Base-by-base conservation (phyloP, 2,797 vertebrate species). In the Hypotaenidia philippensis region DNA sequence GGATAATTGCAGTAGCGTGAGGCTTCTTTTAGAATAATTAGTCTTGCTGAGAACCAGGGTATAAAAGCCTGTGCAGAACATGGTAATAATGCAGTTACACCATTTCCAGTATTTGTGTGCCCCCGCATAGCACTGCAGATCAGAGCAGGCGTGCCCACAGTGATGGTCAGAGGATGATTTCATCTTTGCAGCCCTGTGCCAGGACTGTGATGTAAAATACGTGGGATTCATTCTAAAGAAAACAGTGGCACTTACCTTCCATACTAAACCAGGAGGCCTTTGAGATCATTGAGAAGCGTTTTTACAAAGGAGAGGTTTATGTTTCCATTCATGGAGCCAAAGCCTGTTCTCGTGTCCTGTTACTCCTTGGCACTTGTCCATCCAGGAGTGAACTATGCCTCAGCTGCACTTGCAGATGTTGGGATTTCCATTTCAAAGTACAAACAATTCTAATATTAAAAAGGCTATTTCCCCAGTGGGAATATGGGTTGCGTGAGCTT, bases 361-460 rank as follows among this genome's bases (percentile, higher is more conserved):
- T 64, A 72, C 77, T 88, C 14, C 64, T 74, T 93, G 93, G 85
- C 89, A 89, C 66, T 93, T 96, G 83, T 81, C 83, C 89, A 91
- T 91, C 76, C 69, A 85, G 77, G 50, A 93, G 56, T 70, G 90
- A 89, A 83, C 79, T 91, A n/a, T 61, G 1, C 74, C 92, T 90
- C 69, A 94, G 59, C 90, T 93, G 71, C 53, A n/a, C 68, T 96
- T 94, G 91, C 83, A 95, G 88, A 89, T 96, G 72, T 60, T 68
- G 45, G 47, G 80, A 94, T 96, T 97, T 96, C 94, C 96, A 93
- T 95, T 96, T 96, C 94, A 92, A 96, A 97, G 90, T 87, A 61
- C 85, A 96, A 97, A 95, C 64, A 95, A 89, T 83, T 94, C 85
- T 92, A 87, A 94, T 95, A 96, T 92, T 95, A 81, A 95, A 94